Conservation (phyloP, 2,113 vertebrate species). For the Eidolon helvum region DNA sequence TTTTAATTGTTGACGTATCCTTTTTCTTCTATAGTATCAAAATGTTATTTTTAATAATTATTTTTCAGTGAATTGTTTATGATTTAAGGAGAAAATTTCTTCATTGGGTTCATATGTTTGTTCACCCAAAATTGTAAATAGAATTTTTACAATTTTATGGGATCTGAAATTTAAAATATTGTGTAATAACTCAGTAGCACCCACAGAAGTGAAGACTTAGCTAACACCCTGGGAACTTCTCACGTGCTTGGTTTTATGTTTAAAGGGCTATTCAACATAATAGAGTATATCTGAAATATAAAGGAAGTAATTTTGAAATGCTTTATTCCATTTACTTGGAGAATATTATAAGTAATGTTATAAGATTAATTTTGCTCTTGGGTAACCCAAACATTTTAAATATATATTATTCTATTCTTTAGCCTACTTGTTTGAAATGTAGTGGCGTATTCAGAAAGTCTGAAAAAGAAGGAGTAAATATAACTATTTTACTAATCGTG, state of each 20-base stretch:
- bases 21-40: neutral
- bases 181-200: neutral
- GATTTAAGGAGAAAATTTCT: neutral
- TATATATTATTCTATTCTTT: neutral
- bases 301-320: constrained; percentile 2
- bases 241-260: neutral
- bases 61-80: constrained; percentile 28
- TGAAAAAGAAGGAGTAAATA: neutral
- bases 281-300: neutral
- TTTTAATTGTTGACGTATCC: neutral
- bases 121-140: neutral
- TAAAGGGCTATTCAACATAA: neutral
- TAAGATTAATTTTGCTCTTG: neutral
- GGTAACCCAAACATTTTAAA: constrained; percentile 15
- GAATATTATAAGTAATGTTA: neutral
- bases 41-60: constrained; percentile 11
- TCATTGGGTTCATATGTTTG: neutral
- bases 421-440: constrained; percentile 20
- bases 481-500: neutral
- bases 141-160: neutral
- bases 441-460: neutral
- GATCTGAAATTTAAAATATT: neutral
- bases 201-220: neutral
- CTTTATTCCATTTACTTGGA: constrained; percentile 13
- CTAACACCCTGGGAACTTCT: neutral